Conservation (phyloP, 2,888 invertebrate species). For the Pomacea canaliculata region DNA sequence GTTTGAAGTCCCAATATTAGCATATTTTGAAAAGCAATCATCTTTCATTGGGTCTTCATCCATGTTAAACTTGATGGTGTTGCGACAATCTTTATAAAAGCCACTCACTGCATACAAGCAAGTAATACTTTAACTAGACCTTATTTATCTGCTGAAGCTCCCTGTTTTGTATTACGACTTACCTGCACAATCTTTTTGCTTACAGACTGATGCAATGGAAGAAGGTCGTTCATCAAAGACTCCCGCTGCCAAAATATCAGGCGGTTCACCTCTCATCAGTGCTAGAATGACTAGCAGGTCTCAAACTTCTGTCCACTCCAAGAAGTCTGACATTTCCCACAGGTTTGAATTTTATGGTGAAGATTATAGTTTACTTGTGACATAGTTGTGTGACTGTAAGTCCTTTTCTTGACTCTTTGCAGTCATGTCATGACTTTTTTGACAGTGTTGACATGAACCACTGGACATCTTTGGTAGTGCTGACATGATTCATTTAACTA, state of each 20-base stretch:
- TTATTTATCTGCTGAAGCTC: no score
- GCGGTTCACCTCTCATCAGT: conserved; percentile 42
- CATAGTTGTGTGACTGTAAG: neutral
- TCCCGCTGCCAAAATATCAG: conserved; percentile 40
- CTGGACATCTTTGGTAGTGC: conserved; percentile 48
- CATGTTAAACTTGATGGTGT: no score
- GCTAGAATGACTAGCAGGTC: conserved; percentile 42
- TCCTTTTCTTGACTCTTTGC: conserved; percentile 5
- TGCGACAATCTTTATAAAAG: no score
- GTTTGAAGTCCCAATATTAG: neutral
- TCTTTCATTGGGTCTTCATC: neutral
- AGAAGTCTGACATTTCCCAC: conserved; percentile 11
- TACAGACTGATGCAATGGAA: conserved; percentile 1
- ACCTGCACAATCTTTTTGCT: neutral
- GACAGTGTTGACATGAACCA: conserved; percentile 33
- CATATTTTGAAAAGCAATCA: neutral
- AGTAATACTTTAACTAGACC: no score
- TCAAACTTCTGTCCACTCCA: conserved; percentile 22
- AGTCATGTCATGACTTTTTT: conserved; percentile 2
- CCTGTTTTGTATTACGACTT: no score
- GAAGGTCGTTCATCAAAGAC: conserved; percentile 1
- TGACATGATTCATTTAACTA: conserved; percentile 55
- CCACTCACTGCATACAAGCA: no score
- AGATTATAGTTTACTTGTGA: neutral
- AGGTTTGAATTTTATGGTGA: conserved; percentile 1